These are phyloP conservation scores for Lepidochrysops patricia DNA, from an alignment of 2,888 invertebrate species.

Conservation along the genomic window DNA sequence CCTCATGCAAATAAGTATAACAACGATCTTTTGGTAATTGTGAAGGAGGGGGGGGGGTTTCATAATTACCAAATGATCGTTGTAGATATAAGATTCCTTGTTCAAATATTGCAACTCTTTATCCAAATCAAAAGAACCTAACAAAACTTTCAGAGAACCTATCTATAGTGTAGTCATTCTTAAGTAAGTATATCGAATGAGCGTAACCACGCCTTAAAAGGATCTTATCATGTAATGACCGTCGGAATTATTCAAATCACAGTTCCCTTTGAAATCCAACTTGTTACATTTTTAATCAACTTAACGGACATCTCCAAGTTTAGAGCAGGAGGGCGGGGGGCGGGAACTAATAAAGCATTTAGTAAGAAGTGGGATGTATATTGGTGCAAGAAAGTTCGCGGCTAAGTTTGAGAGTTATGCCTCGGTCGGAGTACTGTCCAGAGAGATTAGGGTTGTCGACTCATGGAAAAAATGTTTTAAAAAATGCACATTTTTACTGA, in stretches of 20 bases:
- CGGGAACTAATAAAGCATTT: conserved; percentile 22
- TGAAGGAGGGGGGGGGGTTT: no score
- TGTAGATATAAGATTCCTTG: no score
- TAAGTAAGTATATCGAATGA: neutral
- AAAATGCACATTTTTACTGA: no score
- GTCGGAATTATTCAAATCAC: neutral
- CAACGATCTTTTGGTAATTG: no score
- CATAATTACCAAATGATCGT: no score
- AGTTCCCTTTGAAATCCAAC: conserved; percentile 5
- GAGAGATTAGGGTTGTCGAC: neutral
- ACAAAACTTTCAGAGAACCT: no score
- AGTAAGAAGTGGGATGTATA: conserved; percentile 15
- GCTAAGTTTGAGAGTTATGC: conserved; percentile 45
- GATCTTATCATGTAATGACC: neutral
- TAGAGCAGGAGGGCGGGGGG: no score
- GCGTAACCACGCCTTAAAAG: neutral
- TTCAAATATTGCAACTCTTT: no score
- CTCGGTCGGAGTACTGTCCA: conserved; percentile 22
- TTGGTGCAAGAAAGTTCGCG: conserved; percentile 23
- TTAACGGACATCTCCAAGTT: conserved; percentile 15
- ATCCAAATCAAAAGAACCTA: no score
- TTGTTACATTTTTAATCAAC: conserved; percentile 15
- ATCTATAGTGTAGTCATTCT: no score
- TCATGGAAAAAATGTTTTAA: neutral
- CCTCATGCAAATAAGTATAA: no score